Base-by-base conservation (phyloP, 2,888 invertebrate genomes). In the Labia minor region DNA sequence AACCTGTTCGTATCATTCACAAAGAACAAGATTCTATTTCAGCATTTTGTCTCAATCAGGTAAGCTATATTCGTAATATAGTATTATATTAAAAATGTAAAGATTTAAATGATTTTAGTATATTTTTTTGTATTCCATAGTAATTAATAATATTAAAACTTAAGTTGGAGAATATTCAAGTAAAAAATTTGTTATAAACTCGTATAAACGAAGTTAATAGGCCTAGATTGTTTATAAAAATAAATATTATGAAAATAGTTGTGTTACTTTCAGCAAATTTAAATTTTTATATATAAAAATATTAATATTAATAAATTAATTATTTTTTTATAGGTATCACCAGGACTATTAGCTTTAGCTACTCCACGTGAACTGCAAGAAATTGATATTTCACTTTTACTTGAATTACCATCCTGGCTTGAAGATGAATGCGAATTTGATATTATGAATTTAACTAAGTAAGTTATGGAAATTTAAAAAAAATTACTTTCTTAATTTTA, bases 21-120 rank as follows among this genome's bases (percentile, higher is more conserved):
- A 97, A 98, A 79, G 99, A 99, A 76, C 96, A 96, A 79, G 99
- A 99, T 78, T 92, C 95, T 67, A 96, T 99, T 72, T 89, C 95
- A 66, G 93, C 98, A 33, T 99, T 99, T 82, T 96, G 97, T 76
- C 84, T 97, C 68, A 97, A 96, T 78, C 90, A 92, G 83, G 95
- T 92, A 75, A n/a, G n/a, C n/a, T n/a, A n/a, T n/a, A n/a, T n/a
- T n/a, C n/a, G n/a, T n/a, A n/a, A n/a, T n/a, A 71, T 70, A 19
- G 19, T 21, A 33, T n/a, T n/a, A n/a, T n/a, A n/a, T 18, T 14
- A 20, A 16, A 26, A 61, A 8, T 62, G 61, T n/a, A 61, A 19
- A 26, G 33, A 19, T 67, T 66, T 19, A 37, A 61, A 2, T 63
- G 1, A 3, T 21, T 11, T 49, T 49, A 14, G 37, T 16, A 33